phyloP scores from a whole-genome alignment of 2,888 invertebrate genomes.

The Caenorhabditis sp. region DNA sequence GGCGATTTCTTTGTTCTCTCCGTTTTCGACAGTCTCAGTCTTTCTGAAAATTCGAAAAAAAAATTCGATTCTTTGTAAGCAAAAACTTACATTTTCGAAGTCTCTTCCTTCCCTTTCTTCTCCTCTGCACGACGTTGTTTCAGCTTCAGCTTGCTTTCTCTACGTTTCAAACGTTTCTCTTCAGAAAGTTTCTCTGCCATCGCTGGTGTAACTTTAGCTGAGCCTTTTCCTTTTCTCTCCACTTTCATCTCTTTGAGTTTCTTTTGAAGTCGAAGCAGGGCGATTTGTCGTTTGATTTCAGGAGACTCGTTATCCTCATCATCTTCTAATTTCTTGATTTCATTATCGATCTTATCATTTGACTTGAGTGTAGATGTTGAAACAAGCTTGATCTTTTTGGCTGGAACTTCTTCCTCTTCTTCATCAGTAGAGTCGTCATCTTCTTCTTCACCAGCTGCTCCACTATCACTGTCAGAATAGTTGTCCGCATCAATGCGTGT shows the following conservation, averaged over 20 bases:
- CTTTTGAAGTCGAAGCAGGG: conserved; percentile 71
- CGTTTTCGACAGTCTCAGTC: background rate
- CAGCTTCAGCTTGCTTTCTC: conserved; percentile 74
- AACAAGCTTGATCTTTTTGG: conserved; percentile 31
- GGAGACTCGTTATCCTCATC: conserved; percentile 70
- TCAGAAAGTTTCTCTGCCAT: conserved; percentile 58
- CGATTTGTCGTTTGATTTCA: conserved; percentile 68
- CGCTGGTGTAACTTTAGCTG: conserved; percentile 56
- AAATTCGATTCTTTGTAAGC: too few relatives aligned
- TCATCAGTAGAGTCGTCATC: conserved; percentile 61
- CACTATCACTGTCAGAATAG: background rate
- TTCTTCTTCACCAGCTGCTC: conserved; percentile 43
- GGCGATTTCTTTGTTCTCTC: conserved; percentile 3
- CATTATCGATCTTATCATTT: conserved; percentile 66
- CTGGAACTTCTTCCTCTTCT: conserved; percentile 49
- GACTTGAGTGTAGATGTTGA: conserved; percentile 44
- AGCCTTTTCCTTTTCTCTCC: conserved; percentile 49
- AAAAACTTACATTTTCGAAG: background rate
- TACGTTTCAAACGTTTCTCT: conserved; percentile 70
- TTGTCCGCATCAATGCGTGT: conserved; percentile 23
- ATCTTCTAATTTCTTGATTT: conserved; percentile 65
- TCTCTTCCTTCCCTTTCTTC: conserved; percentile 57
- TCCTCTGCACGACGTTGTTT: conserved; percentile 71
- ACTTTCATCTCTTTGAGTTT: conserved; percentile 72
- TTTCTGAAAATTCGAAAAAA: conserved; percentile 12